A percentile compares a stretch with the other conserved stretches of the same genome.
Evolutionary conservation across 2,888 invertebrate species (phyloP).

Genomic region (Meloe dianella): DNA sequence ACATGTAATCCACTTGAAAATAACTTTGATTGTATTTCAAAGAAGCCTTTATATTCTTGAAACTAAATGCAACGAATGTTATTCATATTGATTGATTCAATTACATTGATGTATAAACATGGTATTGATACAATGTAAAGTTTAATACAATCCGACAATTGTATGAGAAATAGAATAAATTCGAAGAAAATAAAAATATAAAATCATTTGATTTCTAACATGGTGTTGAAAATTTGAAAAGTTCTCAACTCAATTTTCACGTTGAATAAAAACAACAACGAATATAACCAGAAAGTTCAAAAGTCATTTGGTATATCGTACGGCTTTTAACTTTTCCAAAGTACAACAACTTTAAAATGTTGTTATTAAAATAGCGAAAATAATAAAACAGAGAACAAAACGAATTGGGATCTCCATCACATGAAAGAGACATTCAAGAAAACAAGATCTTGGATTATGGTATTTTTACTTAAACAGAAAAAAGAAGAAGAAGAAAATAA

Average conservation of each 20-base stretch:
- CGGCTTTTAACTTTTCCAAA: neutral
- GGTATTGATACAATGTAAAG: neutral
- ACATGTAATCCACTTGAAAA: neutral
- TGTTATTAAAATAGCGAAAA: slow-evolving; percentile 1
- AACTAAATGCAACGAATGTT: neutral
- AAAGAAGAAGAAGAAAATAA: neutral
- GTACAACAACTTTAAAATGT: slow-evolving; percentile 4
- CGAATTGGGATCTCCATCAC: neutral
- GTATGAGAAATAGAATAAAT: neutral
- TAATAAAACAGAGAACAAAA: neutral
- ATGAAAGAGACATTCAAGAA: neutral
- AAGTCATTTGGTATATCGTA: neutral
- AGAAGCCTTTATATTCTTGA: slow-evolving; percentile 1
- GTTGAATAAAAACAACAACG: no score
- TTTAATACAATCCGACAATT: neutral
- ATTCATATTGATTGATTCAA: slow-evolving; percentile 7
- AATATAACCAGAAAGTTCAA: neutral
- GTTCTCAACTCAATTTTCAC: neutral
- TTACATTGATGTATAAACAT: neutral
- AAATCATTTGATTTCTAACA: neutral
- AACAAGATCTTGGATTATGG: slow-evolving; percentile 2
- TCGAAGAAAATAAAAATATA: neutral
- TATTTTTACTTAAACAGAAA: neutral
- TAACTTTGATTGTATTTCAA: neutral
- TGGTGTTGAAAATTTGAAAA: neutral